Evolutionary conservation across 1,140 invertebrate species (phyloP).

Genomic region (Branchinecta lindahli): DNA sequence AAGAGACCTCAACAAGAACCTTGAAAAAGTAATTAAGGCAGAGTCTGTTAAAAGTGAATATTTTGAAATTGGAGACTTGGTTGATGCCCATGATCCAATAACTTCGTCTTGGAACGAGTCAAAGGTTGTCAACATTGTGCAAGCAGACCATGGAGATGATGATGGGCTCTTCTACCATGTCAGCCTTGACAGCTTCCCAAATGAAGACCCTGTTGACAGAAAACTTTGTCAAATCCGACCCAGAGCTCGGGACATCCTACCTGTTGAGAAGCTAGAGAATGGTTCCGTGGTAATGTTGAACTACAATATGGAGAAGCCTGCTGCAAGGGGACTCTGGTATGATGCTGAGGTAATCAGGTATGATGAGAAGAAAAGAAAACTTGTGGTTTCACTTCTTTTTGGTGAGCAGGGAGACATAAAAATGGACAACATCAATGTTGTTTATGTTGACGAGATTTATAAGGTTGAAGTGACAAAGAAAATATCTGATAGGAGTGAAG

Average conservation of each 20-base stretch:
- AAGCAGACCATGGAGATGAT: conserved; percentile 16
- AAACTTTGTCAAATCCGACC: conserved; percentile 44
- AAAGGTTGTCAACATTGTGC: conserved; percentile 31
- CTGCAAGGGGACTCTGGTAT: conserved; percentile 56
- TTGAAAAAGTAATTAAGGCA: conserved; percentile 19
- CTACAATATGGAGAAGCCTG: conserved; percentile 53
- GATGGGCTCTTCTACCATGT: conserved; percentile 35
- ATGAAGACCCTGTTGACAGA: conserved; percentile 35
- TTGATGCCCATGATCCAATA: conserved; percentile 45
- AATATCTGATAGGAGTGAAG: conserved; percentile 28
- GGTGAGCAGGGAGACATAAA: conserved; percentile 23
- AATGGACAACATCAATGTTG: conserved; percentile 40
- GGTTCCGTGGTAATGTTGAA: conserved; percentile 54
- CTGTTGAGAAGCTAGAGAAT: conserved; percentile 39
- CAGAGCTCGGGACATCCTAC: conserved; percentile 39
- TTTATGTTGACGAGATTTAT: conserved; percentile 43
- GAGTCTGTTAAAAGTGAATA: conserved; percentile 32
- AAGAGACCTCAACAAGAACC: conserved; percentile 17
- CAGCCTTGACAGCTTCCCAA: conserved; percentile 31
- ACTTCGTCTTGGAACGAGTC: conserved; percentile 37
- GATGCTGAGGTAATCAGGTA: conserved; percentile 39
- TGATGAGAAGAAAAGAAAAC: conserved; percentile 24
- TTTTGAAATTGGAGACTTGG: conserved; percentile 47
- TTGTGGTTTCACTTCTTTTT: conserved; percentile 31
- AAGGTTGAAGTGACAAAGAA: conserved; percentile 39